A percentile compares a stretch with the other conserved stretches of the same genome.
These are phyloP conservation scores for Tragelaphus imberbis DNA, from an alignment of 2,113 vertebrate genomes.

Conservation along the genomic window DNA sequence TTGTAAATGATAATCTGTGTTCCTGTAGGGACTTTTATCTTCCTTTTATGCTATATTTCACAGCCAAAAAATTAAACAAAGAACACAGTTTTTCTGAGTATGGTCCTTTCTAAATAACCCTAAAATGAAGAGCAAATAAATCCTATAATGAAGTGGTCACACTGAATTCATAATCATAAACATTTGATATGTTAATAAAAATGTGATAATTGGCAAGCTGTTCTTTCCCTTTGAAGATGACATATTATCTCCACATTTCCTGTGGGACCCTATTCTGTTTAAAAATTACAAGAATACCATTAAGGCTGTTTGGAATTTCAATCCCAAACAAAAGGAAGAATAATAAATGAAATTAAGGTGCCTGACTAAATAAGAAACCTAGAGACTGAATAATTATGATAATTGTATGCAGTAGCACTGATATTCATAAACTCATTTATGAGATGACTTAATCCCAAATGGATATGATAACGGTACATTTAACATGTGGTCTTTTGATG, in stretches of 20 bases:
- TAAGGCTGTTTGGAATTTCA: neutral
- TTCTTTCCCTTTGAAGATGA: neutral
- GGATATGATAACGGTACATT: neutral
- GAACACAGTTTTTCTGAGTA: neutral
- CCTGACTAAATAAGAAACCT: neutral
- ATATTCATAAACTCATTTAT: neutral
- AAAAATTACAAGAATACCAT: neutral
- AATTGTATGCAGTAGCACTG: neutral
- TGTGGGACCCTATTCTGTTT: neutral
- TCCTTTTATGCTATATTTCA: neutral
- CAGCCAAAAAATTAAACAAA: slow-evolving; percentile 25
- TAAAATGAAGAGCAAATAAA: neutral
- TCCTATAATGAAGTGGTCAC: neutral
- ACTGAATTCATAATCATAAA: neutral
- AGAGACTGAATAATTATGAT: neutral
- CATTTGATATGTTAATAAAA: neutral
- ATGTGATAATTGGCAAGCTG: neutral
- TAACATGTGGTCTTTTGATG: neutral
- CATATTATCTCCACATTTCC: neutral
- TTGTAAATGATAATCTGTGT: slow-evolving; percentile 1
- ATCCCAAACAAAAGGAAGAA: neutral
- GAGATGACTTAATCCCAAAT: neutral
- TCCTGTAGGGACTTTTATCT: neutral
- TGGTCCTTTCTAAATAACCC: neutral
- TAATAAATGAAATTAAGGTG: neutral